These are phyloP conservation scores for Resseliella maxima DNA, from an alignment of 2,888 invertebrate genomes.

Conservation along the genomic window DNA sequence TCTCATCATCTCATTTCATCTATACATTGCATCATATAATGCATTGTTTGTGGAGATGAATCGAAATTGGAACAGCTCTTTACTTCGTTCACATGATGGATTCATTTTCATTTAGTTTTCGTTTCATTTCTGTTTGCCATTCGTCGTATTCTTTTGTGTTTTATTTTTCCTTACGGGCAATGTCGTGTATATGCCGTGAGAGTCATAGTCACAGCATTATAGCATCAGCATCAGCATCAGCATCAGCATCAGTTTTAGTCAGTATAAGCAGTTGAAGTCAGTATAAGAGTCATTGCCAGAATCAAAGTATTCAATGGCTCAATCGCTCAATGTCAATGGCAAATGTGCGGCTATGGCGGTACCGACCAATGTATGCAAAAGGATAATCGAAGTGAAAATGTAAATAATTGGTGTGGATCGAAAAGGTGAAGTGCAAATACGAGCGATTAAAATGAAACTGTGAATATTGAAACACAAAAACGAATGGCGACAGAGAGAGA, in stretches of 20 bases:
- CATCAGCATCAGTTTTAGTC: no score
- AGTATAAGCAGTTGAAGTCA: no score
- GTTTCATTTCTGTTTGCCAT: neutral
- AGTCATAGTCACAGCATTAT: no score
- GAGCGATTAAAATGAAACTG: constrained; percentile 6
- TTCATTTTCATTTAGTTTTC: constrained; percentile 48
- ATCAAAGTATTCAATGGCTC: constrained; percentile 32
- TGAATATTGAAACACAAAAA: neutral
- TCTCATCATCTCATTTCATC: no score
- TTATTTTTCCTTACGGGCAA: neutral
- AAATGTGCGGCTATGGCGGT: neutral
- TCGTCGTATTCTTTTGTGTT: constrained; percentile 7
- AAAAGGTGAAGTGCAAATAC: constrained; percentile 53
- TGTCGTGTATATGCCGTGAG: no score
- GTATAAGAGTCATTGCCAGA: no score
- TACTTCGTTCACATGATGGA: constrained; percentile 20
- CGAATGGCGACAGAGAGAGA: no score
- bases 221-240: no score
- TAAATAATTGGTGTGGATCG: constrained; percentile 51
- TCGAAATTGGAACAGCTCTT: constrained; percentile 31
- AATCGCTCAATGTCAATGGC: constrained; percentile 53
- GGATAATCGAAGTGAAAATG: constrained; percentile 51
- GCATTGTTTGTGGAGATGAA: constrained; percentile 40
- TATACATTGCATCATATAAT: no score
- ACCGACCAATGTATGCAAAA: constrained; percentile 40